These are phyloP conservation scores for Nasonia vitripennis DNA, from an alignment of 1,140 invertebrate species.

Conservation along the genomic window DNA sequence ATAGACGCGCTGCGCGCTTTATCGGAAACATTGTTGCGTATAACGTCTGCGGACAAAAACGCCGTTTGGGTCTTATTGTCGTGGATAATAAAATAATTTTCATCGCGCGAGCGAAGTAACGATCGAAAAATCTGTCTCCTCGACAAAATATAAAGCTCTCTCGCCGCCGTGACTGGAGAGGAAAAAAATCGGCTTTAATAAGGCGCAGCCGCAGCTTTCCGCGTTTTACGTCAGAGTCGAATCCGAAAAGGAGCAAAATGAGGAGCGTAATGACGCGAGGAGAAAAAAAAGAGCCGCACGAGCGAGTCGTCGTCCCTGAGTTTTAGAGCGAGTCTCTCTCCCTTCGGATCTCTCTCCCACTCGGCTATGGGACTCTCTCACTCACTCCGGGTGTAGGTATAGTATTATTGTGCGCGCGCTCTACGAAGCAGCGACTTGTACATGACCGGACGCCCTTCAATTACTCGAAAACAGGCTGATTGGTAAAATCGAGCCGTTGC, in stretches of 20 bases:
- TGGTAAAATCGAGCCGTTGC: constrained; percentile 56
- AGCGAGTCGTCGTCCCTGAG: constrained; percentile 37
- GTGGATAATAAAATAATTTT: too few species aligned
- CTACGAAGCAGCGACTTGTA: constrained; percentile 44
- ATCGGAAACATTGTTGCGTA: too few species aligned
- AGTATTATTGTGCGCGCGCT: constrained; percentile 20
- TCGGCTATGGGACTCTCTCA: background rate
- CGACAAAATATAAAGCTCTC: too few species aligned
- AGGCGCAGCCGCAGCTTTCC: background rate
- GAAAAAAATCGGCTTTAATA: too few species aligned
- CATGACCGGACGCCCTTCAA: constrained; percentile 60
- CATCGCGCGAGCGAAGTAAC: too few species aligned
- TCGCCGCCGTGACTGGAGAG: too few species aligned
- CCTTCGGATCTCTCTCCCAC: background rate
- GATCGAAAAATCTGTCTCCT: too few species aligned
- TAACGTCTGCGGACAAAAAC: too few species aligned
- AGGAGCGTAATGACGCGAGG: background rate
- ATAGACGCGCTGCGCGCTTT: too few species aligned
- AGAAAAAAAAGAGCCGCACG: background rate
- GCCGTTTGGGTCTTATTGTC: too few species aligned
- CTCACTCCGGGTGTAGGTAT: constrained; percentile 26
- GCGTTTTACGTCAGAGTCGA: background rate
- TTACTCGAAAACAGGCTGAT: constrained; percentile 61
- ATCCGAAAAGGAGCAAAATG: constrained; percentile 5
- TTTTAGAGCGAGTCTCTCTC: background rate